Conservation (phyloP, 2,888 invertebrate species). For the Oeneis ivallda region DNA sequence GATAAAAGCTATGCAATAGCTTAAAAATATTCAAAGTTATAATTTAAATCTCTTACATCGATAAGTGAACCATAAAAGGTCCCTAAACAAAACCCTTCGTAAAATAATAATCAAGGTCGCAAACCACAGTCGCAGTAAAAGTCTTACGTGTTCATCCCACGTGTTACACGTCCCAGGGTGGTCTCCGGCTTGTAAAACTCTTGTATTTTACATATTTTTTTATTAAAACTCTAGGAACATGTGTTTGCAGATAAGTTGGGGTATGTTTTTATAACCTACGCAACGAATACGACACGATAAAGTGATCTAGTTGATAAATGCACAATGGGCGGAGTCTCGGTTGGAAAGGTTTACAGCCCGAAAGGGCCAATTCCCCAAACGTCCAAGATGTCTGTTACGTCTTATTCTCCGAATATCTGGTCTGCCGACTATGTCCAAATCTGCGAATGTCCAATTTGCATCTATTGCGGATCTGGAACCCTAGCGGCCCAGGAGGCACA, state of each 20-base stretch:
- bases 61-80: neutral
- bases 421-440: no score
- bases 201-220: slow-evolving; percentile 58
- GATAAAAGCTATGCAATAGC: no score
- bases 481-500: no score
- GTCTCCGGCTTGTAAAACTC: slow-evolving; percentile 29
- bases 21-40: no score
- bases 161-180: slow-evolving; percentile 40
- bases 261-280: slow-evolving; percentile 45
- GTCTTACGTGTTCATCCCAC: slow-evolving; percentile 40
- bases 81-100: neutral
- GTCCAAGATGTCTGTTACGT: no score
- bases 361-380: no score
- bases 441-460: no score
- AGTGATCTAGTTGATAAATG: neutral
- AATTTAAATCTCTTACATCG: neutral
- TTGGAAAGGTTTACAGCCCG: no score
- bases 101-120: slow-evolving; percentile 8
- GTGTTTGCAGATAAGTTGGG: slow-evolving; percentile 66
- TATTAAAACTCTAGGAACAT: slow-evolving; percentile 62
- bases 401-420: no score
- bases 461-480: no score
- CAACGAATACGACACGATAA: slow-evolving; percentile 48
- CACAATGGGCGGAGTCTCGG: no score
- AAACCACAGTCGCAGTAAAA: slow-evolving; percentile 1